Evolutionary conservation across 2,113 vertebrate species (phyloP), one percentile per base, ranked within the genome.

Genomic region (Peromyscus polionotus): DNA sequence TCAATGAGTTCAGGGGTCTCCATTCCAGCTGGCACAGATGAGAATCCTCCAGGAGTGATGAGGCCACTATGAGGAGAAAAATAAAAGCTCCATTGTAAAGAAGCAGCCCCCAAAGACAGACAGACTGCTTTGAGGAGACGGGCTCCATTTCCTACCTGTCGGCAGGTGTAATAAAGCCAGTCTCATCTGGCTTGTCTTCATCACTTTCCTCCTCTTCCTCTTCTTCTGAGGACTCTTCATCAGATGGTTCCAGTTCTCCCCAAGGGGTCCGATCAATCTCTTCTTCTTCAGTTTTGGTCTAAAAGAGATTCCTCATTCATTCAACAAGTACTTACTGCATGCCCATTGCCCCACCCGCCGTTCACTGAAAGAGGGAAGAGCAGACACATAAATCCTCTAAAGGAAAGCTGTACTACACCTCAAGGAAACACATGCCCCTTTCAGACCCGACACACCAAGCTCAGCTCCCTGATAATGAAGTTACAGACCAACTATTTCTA

Each of bases 151-250:
- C 54, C 33, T 68, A 99, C 99, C 99, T 99, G 98, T 99, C 99
- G 5, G 99, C 99, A 2, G 99, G 99, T 1, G 99, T 99, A 93
- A 99, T 99, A 98, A 99, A 99, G 22, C 99, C 99, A 0, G 99
- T 99, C 95, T 99, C 99, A 70, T 99, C 99, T 0, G 99, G 99
- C 90, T 99, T 99, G 91, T 99, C 99, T 97, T 99, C 99, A 10
- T 99, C 99, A 9, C 99, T 99, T 97, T 99, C 99, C 63, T 99
- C 99, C 68, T 99, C 99, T 92, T 99, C 99, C 84, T 99, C 99
- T 61, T 99, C 99, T 96, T 99, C 99, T 0, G 99, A 99, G 0
- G 99, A 99, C 94, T 99, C 99, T 91, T 99, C 99, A 57, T 99
- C 99, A 0, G 99, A 99, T 0, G 99, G 99, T 96, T 99, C 99